Evolutionary conservation across 2,888 invertebrate species (phyloP).

Genomic region (Plusia festucae): DNA sequence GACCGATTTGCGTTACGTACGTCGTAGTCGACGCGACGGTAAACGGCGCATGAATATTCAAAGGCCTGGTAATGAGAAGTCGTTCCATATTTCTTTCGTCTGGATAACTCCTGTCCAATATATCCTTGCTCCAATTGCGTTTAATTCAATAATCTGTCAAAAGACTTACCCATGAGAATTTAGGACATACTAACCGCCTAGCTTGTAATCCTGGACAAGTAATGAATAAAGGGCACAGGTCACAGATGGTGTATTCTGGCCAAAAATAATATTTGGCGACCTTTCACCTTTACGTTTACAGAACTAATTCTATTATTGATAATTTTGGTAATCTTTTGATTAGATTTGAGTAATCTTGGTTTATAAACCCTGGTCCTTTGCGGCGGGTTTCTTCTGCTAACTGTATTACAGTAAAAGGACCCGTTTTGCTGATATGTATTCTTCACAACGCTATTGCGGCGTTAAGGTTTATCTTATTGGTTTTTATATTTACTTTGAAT

Average conservation of each 20-base stretch:
- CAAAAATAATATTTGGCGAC: conserved; percentile 29
- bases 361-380: neutral
- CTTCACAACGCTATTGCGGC: neutral
- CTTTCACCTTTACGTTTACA: conserved; percentile 36
- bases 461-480: neutral
- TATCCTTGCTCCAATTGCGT: conserved; percentile 56
- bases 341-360: conserved; percentile 11
- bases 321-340: conserved; percentile 16
- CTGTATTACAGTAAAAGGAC: neutral
- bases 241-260: conserved; percentile 27
- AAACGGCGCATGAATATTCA: conserved; percentile 81
- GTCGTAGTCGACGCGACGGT: conserved; percentile 59
- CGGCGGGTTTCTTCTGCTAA: neutral
- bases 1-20: conserved; percentile 53
- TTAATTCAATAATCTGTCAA: conserved; percentile 40
- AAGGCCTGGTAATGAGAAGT: conserved; percentile 75
- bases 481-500: conserved; percentile 1
- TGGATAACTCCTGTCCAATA: conserved; percentile 59
- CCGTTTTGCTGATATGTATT: conserved; percentile 3
- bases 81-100: conserved; percentile 73
- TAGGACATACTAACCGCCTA: conserved; percentile 34
- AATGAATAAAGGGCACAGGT: conserved; percentile 33
- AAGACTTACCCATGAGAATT: conserved; percentile 30
- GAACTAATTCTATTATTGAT: conserved; percentile 38
- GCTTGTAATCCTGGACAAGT: conserved; percentile 21